A percentile compares a stretch with the other conserved stretches of the same genome.
phyloP scores from a whole-genome alignment of 1,140 invertebrate species.

The Diorhabda elongata region DNA sequence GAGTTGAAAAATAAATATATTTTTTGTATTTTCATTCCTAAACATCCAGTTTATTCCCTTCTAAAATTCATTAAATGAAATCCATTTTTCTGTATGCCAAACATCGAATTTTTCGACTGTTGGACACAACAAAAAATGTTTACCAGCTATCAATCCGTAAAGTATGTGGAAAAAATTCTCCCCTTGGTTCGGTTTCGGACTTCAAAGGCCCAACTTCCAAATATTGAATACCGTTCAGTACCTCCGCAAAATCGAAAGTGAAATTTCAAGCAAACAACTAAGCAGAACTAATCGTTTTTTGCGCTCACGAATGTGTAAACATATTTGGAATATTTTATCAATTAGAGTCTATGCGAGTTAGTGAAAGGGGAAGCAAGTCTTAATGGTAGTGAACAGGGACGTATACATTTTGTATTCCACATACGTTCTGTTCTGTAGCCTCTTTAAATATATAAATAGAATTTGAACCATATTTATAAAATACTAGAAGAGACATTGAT shows the following conservation, averaged over 20 bases:
- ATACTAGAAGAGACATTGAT: no score
- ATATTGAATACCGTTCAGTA: constrained; percentile 5
- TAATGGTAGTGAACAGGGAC: constrained; percentile 26
- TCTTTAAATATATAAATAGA: no score
- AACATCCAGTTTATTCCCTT: neutral
- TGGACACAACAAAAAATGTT: neutral
- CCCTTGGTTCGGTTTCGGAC: neutral
- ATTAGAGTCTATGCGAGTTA: constrained; percentile 27
- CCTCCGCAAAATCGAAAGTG: constrained; percentile 16
- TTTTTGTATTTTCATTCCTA: neutral
- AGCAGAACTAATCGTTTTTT: constrained; percentile 24
- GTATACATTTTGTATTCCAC: neutral
- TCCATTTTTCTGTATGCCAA: neutral
- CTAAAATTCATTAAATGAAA: neutral
- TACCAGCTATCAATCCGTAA: neutral
- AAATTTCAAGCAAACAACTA: constrained; percentile 22
- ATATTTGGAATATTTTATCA: constrained; percentile 40
- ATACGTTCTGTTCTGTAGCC: no score
- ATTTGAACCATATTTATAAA: no score
- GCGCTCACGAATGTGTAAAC: constrained; percentile 26
- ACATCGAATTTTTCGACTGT: no score
- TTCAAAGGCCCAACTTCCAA: constrained; percentile 1
- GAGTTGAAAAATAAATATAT: neutral
- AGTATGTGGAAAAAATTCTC: neutral
- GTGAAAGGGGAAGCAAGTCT: constrained; percentile 17